These are phyloP conservation scores for Gasterosteus nipponicus DNA, from an alignment of 2,113 vertebrate species.

Conservation along the genomic window DNA sequence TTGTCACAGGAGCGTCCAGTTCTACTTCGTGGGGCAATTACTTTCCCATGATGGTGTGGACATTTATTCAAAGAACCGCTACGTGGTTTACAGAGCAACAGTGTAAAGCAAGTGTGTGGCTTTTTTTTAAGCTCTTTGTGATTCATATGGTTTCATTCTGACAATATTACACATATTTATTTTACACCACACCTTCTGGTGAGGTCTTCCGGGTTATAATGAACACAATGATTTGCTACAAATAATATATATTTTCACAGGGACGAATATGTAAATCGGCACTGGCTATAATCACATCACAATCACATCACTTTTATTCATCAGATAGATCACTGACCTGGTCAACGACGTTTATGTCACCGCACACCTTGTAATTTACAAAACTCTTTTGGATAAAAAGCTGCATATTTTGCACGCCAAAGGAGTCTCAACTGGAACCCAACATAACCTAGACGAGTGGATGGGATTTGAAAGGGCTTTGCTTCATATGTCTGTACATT, in stretches of 20 bases:
- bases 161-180: background rate
- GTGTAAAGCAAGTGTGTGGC: background rate
- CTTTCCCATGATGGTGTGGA: background rate
- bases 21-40: background rate
- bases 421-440: background rate
- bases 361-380: background rate
- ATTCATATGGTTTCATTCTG: background rate
- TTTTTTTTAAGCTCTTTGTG: background rate
- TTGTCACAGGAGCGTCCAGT: background rate
- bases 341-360: background rate
- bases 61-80: background rate
- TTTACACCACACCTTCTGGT: background rate
- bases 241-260: background rate
- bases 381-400: background rate
- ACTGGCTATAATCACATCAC: background rate
- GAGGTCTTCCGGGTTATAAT: slow-evolving; percentile 5
- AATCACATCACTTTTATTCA: background rate
- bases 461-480: background rate
- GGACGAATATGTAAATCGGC: background rate
- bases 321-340: background rate
- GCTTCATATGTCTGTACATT: slow-evolving; percentile 16
- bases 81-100: background rate
- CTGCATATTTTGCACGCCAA: background rate
- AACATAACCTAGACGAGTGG: slow-evolving; percentile 1
- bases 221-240: slow-evolving; percentile 1